Conservation (phyloP, 2,113 vertebrate species). For the Corvus moneduloides region DNA sequence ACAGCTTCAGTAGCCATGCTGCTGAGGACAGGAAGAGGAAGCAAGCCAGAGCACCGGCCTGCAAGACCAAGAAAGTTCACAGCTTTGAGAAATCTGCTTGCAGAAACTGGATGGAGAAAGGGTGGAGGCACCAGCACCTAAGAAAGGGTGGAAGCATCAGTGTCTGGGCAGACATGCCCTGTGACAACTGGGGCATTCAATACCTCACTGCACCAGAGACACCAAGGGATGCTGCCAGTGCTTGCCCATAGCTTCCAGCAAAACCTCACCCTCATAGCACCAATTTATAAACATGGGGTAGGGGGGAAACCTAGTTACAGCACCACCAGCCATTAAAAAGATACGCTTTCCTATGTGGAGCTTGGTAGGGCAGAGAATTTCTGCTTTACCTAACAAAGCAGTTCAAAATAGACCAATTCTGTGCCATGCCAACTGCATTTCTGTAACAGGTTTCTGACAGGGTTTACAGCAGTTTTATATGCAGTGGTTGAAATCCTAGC, state of each 20-base stretch:
- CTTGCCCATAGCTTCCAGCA: neutral
- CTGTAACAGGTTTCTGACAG: neutral
- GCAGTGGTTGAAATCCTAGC: neutral
- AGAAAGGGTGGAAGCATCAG: neutral
- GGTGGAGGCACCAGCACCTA: neutral
- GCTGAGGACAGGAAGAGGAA: constrained; percentile 55
- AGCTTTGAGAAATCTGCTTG: neutral
- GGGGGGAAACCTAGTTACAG: neutral
- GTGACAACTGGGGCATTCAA: neutral
- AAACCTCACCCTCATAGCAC: neutral
- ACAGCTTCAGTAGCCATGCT: neutral
- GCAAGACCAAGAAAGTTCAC: neutral
- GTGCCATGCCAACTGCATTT: neutral
- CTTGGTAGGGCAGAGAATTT: neutral
- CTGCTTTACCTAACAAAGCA: neutral
- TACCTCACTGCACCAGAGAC: neutral
- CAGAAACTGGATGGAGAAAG: neutral
- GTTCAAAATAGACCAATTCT: neutral
- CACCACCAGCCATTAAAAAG: neutral
- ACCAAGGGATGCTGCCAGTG: neutral
- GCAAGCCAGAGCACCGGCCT: constrained; percentile 68
- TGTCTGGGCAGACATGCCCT: rapidly evolving
- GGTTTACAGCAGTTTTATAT: neutral
- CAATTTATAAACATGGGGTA: rapidly evolving
- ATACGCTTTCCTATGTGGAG: rapidly evolving